Evolutionary conservation across 23 tunicate genomes (phyloP), one percentile per base, ranked within the genome.

Genomic region (Ciona savignyi): DNA sequence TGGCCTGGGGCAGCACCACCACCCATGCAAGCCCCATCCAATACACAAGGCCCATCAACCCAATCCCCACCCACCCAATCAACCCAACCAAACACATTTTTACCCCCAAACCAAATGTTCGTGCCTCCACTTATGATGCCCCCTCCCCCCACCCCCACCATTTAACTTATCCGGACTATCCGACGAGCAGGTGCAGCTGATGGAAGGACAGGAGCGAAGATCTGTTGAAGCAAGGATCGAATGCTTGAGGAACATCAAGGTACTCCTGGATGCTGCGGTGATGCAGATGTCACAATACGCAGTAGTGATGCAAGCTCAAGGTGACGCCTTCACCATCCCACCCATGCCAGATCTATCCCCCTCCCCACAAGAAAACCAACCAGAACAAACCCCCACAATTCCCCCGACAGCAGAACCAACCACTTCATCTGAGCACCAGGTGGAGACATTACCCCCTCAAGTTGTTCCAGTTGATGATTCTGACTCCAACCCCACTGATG

Each of bases 181-280:
- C 22, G 97, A 91, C 0, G 97, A 91, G 11, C 91, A 91, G 60
- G 32, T 91, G 27, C 70, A 80, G 23, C 65, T 62, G 27, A 84
- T 91, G 97, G 97, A 91, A 65, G 91, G 91, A 28, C 32, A 35
- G 27, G 91, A 91, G 65, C 68, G 97, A 33, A 34, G 81, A 19
- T 77, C 72, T 20, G 82, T 91, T 20, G 97, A 91, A 76, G 72
- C 74, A 27, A 81, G 97, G 33, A 71, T 91, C 28, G 91, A 85
- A 72, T 85, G 91, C 74, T 70, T 91, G 20, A 77, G 86, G 21
- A 84, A 91, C 70, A 91, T 91, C 74, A 73, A 80, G n/a, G 29
- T 68, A 2, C 82, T 91, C 24, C 75, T 91, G 22, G 97, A 91
- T 62, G 97, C 97, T 9, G 97, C 97, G 0, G 65, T 84, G 75